Evolutionary conservation across 2,888 invertebrate genomes (phyloP), one percentile per base, ranked within the genome.

Genomic region (Philaethria dido): DNA sequence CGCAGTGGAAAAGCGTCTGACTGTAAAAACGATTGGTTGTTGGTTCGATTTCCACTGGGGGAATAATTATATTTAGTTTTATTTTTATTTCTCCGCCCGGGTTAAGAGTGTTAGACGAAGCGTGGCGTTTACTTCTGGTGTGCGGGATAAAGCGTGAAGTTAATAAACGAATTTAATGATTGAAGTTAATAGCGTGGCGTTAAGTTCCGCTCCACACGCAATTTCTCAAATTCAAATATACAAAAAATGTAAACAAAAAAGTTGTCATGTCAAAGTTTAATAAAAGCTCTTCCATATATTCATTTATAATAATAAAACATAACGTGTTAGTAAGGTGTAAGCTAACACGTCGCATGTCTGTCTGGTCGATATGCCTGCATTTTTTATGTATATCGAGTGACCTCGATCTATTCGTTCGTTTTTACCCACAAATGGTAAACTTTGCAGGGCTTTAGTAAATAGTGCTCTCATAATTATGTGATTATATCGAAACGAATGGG

Each of bases 321-420:
- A 20, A 47, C n/a, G 55, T 42, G 55, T 39, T 9, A 11, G 39
- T 39, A 22, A 57, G 11, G 11, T 42, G 57, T 57, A 25, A 50
- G 4, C 36, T 20, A 25, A 22, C 42, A 57, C 57, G 8, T 57
- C 20, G 22, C 57, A 22, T 6, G 57, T 22, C 57, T 22, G 57
- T 57, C 42, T 16, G 50, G 63, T 69, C 71, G 60, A 71, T 72
- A 59, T 5, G 14, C 48, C 69, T 78, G 72, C 73, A 78, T 77
- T 62, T 71, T 78, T 78, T 69, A 78, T 76, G 60, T 13, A 52
- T 67, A 74, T 78, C 77, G 77, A 78, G 73, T 50, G 68, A 50
- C 71, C 69, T 60, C 72, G 45, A 50, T 16, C 22, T 16, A n/a
- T n/a, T 14, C n/a, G 3, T 22, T 3, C 20, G 39, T n/a, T 57